Percentiles rank a stretch among this genome's conserved stretches.
phyloP scores from a whole-genome alignment of 2,797 vertebrate species.

The Diplodus puntazzo region DNA sequence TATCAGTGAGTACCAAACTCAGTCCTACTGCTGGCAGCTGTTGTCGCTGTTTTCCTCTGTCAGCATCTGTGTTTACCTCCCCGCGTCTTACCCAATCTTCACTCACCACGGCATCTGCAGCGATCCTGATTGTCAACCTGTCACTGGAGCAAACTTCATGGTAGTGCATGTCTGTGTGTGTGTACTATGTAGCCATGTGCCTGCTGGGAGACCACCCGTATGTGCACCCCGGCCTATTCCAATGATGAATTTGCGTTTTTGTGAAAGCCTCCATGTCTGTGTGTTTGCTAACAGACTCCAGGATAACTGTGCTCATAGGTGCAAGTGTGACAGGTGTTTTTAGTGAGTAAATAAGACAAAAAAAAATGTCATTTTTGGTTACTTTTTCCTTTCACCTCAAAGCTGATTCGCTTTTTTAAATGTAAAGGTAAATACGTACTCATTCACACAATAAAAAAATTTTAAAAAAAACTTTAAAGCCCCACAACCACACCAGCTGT shows the following conservation, averaged over 20 bases:
- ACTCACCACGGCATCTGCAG: conserved; percentile 13
- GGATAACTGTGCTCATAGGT: background rate
- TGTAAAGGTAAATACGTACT: background rate
- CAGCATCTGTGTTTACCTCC: conserved; percentile 39
- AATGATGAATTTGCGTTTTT: conserved; percentile 1
- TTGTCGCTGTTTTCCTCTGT: conserved; percentile 22
- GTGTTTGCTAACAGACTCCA: conserved; percentile 5
- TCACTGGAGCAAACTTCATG: background rate
- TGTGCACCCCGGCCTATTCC: conserved; percentile 7
- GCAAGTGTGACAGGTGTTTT: background rate
- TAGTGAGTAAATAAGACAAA: background rate
- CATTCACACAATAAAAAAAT: background rate
- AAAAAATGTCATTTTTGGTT: background rate
- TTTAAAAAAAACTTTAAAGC: no score
- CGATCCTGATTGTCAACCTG: conserved; percentile 19
- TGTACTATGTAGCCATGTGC: background rate
- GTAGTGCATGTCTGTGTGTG: background rate
- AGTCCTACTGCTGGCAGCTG: background rate
- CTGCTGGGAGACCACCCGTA: background rate
- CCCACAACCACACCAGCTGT: background rate
- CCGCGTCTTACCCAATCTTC: background rate
- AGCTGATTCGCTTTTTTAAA: background rate
- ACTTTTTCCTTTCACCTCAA: background rate
- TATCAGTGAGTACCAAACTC: background rate
- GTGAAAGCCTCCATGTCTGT: background rate